These are phyloP conservation scores for Mellilla xanthometata DNA, from an alignment of 2,888 invertebrate genomes.

Conservation along the genomic window DNA sequence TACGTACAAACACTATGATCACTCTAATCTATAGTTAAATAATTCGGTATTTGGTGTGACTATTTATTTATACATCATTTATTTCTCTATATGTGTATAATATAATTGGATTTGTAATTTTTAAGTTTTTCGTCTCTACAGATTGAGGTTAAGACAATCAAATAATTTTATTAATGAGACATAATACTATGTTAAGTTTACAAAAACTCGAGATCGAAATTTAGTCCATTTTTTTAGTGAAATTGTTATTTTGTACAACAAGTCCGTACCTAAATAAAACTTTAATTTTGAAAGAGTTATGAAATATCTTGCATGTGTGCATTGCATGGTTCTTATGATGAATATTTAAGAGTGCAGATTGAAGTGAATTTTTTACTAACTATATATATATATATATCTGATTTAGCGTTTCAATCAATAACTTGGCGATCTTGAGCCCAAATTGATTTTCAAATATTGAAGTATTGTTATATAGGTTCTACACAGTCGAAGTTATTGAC, in stretches of 20 bases:
- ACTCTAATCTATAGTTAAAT: constrained; percentile 15
- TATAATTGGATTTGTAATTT: constrained; percentile 41
- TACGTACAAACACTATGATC: constrained; percentile 53
- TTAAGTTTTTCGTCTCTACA: constrained; percentile 45
- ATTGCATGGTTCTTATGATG: constrained; percentile 59
- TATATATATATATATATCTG: constrained; percentile 21
- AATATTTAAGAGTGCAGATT: constrained; percentile 63
- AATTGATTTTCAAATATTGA: constrained; percentile 16
- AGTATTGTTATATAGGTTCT: constrained; percentile 21
- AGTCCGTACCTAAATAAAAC: constrained; percentile 65
- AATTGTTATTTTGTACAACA: constrained; percentile 49
- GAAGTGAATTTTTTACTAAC: constrained; percentile 35
- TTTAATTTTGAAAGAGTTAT: constrained; percentile 47
- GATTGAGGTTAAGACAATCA: constrained; percentile 38
- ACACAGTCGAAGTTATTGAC: constrained; percentile 26
- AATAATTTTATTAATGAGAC: constrained; percentile 51
- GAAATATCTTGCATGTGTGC: constrained; percentile 59
- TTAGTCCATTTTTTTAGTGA: constrained; percentile 41
- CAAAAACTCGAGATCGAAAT: constrained; percentile 46
- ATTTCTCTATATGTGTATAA: constrained; percentile 38
- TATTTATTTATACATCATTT: constrained; percentile 41
- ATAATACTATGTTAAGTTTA: constrained; percentile 65
- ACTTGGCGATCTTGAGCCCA: constrained; percentile 25
- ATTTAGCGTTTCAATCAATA: constrained; percentile 27
- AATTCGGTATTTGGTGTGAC: constrained; percentile 44